Percentiles rank a stretch among this genome's conserved stretches.
These are phyloP conservation scores for Zaprionus lineosus DNA, from an alignment of 2,888 invertebrate genomes.

Conservation along the genomic window DNA sequence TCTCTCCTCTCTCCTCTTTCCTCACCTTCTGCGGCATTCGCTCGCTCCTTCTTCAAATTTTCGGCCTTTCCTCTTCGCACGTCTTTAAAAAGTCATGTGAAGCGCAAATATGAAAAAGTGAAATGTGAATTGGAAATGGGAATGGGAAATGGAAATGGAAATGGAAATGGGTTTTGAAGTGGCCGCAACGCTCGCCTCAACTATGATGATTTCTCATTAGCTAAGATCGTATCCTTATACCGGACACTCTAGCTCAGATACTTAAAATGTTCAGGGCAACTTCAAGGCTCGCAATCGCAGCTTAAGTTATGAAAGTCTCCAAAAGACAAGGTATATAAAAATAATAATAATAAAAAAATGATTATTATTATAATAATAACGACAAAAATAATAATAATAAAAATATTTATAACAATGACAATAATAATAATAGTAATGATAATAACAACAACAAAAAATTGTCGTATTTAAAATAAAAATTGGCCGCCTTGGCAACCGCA, in stretches of 20 bases:
- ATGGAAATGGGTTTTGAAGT: slow-evolving; percentile 60
- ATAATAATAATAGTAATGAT: slow-evolving; percentile 21
- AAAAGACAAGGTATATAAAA: no score
- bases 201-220: no score
- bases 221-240: slow-evolving; percentile 15
- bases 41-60: no score
- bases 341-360: no score
- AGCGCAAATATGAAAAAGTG: slow-evolving; percentile 50
- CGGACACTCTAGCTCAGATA: slow-evolving; percentile 35
- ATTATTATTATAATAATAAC: no score
- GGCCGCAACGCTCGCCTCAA: no score
- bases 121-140: slow-evolving; percentile 16
- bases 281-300: slow-evolving; percentile 25
- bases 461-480: slow-evolving; percentile 67
- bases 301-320: no score
- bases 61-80: slow-evolving; percentile 9
- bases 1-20: background rate
- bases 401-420: slow-evolving; percentile 22
- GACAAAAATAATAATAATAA: no score
- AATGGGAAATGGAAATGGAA: slow-evolving; percentile 10
- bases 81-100: slow-evolving; percentile 61
- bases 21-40: no score
- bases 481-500: slow-evolving; percentile 65
- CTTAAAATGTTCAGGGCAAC: slow-evolving; percentile 23
- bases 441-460: slow-evolving; percentile 58